Evolutionary conservation across 2,113 vertebrate genomes (phyloP).

Genomic region (Gymnorhina tibicen): DNA sequence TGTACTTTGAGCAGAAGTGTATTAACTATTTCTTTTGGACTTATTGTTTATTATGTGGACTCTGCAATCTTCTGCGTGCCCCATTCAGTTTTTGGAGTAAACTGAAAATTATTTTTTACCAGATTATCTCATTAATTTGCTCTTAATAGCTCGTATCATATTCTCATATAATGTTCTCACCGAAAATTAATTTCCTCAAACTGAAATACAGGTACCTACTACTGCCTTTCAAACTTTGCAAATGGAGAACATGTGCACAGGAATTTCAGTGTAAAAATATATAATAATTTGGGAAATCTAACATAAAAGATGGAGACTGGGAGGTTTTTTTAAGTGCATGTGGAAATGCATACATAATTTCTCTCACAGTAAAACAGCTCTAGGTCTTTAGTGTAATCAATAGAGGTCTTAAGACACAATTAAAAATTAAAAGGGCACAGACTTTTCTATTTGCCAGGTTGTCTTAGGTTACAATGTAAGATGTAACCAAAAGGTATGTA

Average conservation of each 20-base stretch:
- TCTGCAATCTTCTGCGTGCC: background rate
- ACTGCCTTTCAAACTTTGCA: background rate
- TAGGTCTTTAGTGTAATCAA: background rate
- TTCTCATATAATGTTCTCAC: background rate
- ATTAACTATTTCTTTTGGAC: background rate
- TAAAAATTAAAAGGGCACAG: background rate
- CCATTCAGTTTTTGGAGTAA: background rate
- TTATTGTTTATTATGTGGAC: background rate
- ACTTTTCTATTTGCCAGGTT: background rate
- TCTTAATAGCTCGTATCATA: background rate
- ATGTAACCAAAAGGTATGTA: background rate
- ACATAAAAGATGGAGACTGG: accelerated
- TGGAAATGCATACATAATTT: background rate
- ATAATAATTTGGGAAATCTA: background rate
- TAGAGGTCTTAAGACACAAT: background rate
- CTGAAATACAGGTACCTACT: background rate
- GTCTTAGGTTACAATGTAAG: background rate
- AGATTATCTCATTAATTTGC: background rate
- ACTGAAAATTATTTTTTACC: background rate
- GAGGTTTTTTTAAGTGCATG: background rate
- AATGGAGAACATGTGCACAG: background rate
- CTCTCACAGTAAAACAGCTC: background rate
- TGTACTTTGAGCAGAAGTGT: background rate
- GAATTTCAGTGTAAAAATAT: background rate
- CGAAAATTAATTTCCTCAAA: background rate